A percentile compares a stretch with the other conserved stretches of the same genome.
Evolutionary conservation across 2,797 vertebrate genomes (phyloP).

Genomic region (Arrhamphus sclerolepis): DNA sequence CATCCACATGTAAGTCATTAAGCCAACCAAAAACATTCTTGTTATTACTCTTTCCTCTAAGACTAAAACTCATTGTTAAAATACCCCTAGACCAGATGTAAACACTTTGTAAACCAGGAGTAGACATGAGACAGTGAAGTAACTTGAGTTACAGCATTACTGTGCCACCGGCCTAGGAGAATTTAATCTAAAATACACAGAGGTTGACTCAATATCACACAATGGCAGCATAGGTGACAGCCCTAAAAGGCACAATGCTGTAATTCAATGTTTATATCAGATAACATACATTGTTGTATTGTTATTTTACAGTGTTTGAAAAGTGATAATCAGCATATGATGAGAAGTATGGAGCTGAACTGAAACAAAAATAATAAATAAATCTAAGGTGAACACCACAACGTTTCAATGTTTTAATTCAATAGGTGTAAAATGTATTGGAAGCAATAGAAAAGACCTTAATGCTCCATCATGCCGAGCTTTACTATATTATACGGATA

Average conservation of each 20-base stretch:
- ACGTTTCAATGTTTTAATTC: no score
- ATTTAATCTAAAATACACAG: slow-evolving; percentile 10
- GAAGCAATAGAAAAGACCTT: not conserved
- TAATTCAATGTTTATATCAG: slow-evolving; percentile 1
- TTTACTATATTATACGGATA: no score
- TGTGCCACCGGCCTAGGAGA: slow-evolving; percentile 20
- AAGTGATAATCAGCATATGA: not conserved
- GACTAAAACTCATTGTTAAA: slow-evolving; percentile 6
- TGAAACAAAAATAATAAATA: not conserved
- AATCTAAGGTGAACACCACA: not conserved
- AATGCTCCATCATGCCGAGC: not conserved
- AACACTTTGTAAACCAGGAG: not conserved
- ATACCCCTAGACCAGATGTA: slow-evolving; percentile 11
- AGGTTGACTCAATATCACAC: slow-evolving; percentile 15
- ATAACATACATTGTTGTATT: not conserved
- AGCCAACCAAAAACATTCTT: not conserved
- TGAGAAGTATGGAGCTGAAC: not conserved
- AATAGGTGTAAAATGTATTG: not conserved
- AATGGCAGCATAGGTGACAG: not conserved
- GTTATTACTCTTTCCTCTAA: not conserved
- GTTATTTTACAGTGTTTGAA: slow-evolving; percentile 5
- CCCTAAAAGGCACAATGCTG: not conserved
- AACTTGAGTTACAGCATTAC: slow-evolving; percentile 39
- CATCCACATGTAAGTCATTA: not conserved
- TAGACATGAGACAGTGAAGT: slow-evolving; percentile 11